Evolutionary conservation across 2,797 vertebrate species (phyloP).

Genomic region (Scolopax bukidnonensis): DNA sequence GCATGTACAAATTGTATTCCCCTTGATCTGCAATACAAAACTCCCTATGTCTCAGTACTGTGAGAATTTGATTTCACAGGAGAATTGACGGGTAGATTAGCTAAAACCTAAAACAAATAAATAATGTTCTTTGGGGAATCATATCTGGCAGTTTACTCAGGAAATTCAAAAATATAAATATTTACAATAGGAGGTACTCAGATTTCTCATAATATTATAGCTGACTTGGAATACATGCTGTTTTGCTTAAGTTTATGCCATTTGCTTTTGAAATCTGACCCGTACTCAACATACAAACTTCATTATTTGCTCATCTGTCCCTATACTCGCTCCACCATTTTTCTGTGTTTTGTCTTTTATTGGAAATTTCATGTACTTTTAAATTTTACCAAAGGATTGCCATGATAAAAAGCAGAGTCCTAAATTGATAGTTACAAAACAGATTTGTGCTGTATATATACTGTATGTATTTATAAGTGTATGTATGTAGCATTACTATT

Average conservation of each 20-base stretch:
- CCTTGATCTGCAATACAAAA: neutral
- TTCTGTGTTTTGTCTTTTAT: neutral
- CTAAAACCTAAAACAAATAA: constrained; percentile 60
- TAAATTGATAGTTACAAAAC: neutral
- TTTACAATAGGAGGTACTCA: constrained; percentile 56
- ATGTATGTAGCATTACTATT: neutral
- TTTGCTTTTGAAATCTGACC: constrained; percentile 56
- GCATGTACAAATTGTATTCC: neutral
- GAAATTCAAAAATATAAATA: constrained; percentile 65
- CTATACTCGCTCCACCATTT: neutral
- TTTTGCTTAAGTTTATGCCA: constrained; percentile 39
- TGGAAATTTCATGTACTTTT: neutral
- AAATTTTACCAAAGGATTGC: neutral
- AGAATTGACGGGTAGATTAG: constrained; percentile 50
- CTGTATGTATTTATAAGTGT: neutral
- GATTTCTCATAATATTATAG: constrained; percentile 46
- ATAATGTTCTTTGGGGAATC: constrained; percentile 34
- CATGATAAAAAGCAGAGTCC: neutral
- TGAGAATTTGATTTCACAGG: constrained; percentile 35
- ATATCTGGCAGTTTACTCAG: constrained; percentile 54
- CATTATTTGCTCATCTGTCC: constrained; percentile 14
- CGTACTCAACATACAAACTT: neutral
- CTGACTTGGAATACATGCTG: constrained; percentile 32
- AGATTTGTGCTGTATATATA: neutral
- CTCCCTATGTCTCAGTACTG: neutral